Evolutionary conservation across 2,888 invertebrate genomes (phyloP), one percentile per base, ranked within the genome.

Genomic region (Chaitophorus viminalis): DNA sequence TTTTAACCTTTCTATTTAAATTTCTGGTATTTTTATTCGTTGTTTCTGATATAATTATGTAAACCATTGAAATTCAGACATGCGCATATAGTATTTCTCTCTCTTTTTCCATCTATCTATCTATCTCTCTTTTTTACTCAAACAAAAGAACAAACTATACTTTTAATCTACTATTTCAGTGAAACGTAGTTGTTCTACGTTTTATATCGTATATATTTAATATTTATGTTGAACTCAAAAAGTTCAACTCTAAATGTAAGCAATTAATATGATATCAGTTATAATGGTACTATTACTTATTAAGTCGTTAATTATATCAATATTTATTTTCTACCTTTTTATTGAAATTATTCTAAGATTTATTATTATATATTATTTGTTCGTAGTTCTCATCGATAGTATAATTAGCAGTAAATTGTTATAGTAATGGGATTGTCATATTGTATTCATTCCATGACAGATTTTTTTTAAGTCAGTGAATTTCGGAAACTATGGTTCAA

Each of bases 391-490:
- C 21, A 68, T 36, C 31, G 36, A 1, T 31, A 74, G 18, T 31
- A 21, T 21, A 74, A 33, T 68, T 17, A 36, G 72, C 14, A 46
- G 14, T 60, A 2, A 74, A 18, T 74, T 74, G 2, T 74, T 74
- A 18, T 6, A 36, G 21, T 36, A 68, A 68, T 18, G 21, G 1
- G 17, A 33, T 52, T 46, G 6, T 29, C 1, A 5, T 52, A 9
- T n/a, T n/a, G n/a, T 52, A 52, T 33, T 81, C 18, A 33, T 54
- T 82, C 54, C 33, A 36, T 33, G 2, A n/a, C 9, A n/a, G 21
- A 18, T 36, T 54, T n/a, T 82, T 82, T 82, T 31, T 82, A 36
- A 25, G 33, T 52, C 25, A 70, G 74, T 72, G n/a, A 75, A 74
- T 83, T 29, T 36, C n/a, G 29, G 33, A 65, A 39, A 8, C 25